A percentile compares a stretch with the other conserved stretches of the same genome.
Conservation (phyloP, 1,140 invertebrate species). For the Drosophila lini region DNA sequence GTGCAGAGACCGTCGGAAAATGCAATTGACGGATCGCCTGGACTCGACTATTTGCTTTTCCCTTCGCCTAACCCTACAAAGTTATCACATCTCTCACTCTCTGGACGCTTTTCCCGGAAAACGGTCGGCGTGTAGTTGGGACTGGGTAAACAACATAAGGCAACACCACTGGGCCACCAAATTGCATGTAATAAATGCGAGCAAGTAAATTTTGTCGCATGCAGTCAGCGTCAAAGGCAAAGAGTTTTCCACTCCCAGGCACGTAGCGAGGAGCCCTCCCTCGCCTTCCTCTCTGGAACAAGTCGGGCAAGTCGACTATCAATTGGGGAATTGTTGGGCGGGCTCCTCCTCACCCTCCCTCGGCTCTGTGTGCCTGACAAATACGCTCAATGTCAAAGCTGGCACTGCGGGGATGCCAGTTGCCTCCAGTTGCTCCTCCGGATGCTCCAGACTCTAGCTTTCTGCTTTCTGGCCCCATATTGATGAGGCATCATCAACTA, state of each 20-base stretch:
- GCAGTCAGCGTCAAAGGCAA: slow-evolving; percentile 54
- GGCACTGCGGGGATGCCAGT: slow-evolving; percentile 27
- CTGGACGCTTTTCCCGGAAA: slow-evolving; percentile 3
- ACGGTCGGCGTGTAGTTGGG: slow-evolving; percentile 24
- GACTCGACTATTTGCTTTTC: slow-evolving; percentile 14
- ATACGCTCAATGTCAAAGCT: slow-evolving; percentile 63
- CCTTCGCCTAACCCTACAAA: slow-evolving; percentile 18
- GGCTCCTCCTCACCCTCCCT: background rate
- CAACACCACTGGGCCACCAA: slow-evolving; percentile 59
- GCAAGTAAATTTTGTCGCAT: slow-evolving; percentile 66
- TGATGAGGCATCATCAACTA: slow-evolving; percentile 69
- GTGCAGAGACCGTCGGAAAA: background rate
- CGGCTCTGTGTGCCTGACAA: slow-evolving; percentile 58
- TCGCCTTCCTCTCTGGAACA: background rate
- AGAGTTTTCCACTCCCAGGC: slow-evolving; percentile 31
- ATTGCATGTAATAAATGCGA: slow-evolving; percentile 76
- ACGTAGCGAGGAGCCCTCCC: slow-evolving; percentile 37
- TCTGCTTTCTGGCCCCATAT: slow-evolving; percentile 56
- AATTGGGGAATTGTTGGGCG: slow-evolving; percentile 65
- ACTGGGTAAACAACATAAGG: slow-evolving; percentile 47
- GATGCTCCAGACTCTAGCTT: slow-evolving; percentile 8
- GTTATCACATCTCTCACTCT: slow-evolving; percentile 43
- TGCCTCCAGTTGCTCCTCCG: slow-evolving; percentile 10
- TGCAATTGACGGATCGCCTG: slow-evolving; percentile 26
- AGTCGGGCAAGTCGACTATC: slow-evolving; percentile 42